Percentiles rank a stretch among this genome's conserved stretches.
Evolutionary conservation across 2,113 vertebrate genomes (phyloP).

Genomic region (Asarcornis scutulata): DNA sequence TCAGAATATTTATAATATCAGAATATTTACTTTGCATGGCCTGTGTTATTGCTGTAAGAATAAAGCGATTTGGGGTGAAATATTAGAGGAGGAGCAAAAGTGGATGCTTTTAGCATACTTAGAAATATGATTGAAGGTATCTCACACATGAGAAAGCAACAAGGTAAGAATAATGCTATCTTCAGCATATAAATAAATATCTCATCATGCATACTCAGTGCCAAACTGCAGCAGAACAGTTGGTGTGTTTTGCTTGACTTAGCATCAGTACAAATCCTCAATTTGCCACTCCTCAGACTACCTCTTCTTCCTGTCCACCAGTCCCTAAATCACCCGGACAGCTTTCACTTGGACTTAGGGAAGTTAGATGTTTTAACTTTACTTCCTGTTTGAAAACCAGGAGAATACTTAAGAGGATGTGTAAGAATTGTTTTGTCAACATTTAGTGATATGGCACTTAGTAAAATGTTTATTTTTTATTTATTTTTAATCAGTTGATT

Average conservation of each 20-base stretch:
- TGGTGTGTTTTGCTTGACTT: not conserved
- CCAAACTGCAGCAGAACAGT: not conserved
- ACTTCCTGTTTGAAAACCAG: not conserved
- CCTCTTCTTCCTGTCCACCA: not conserved
- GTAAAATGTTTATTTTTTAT: not conserved
- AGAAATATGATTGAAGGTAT: not conserved
- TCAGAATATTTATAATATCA: too few relatives aligned
- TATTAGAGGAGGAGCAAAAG: not conserved
- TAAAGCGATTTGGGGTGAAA: not conserved
- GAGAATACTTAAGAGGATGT: not conserved
- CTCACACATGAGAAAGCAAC: not conserved
- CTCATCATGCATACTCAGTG: not conserved
- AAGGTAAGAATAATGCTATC: not conserved
- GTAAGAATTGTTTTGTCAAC: not conserved
- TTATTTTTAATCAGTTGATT: not conserved
- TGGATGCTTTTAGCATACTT: not conserved
- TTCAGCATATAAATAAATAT: not conserved
- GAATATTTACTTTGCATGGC: not conserved
- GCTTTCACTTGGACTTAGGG: not conserved
- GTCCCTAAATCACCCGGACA: not conserved
- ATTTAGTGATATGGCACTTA: not conserved
- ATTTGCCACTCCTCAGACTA: not conserved
- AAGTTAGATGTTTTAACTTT: not conserved
- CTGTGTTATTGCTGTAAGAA: not conserved
- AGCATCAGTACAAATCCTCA: not conserved